Conservation (phyloP, 2,113 vertebrate species). For the Isurus oxyrinchus region DNA sequence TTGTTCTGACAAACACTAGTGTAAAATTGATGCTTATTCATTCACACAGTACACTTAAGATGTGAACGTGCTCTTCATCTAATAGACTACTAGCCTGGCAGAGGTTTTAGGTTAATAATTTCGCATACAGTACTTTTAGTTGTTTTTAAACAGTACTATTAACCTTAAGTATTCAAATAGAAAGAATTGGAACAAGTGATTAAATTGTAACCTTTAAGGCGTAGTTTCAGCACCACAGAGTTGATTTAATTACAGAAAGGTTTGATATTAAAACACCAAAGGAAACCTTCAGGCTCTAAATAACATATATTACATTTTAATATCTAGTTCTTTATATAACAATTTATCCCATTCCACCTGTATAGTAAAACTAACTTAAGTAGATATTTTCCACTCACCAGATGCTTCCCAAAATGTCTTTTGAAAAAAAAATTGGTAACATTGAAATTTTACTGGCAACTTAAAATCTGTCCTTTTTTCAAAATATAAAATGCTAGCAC, state of each 20-base stretch:
- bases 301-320: neutral
- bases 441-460: neutral
- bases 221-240: conserved; percentile 19
- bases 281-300: conserved; percentile 4
- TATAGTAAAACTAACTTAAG: neutral
- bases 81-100: neutral
- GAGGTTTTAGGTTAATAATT: conserved; percentile 17
- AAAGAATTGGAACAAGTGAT: neutral
- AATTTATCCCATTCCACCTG: neutral
- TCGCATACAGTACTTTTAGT: neutral
- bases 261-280: neutral
- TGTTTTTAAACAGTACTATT: neutral
- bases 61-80: neutral
- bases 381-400: neutral
- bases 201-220: neutral
- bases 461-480: neutral
- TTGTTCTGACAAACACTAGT: neutral
- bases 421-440: neutral
- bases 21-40: conserved; percentile 5
- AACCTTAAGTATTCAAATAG: neutral
- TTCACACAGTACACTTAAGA: neutral
- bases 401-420: neutral
- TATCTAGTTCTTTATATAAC: neutral
- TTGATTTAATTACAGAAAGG: conserved; percentile 9
- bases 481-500: neutral